phyloP scores from a whole-genome alignment of 2,888 invertebrate species.

The Salpingus planirostris region DNA sequence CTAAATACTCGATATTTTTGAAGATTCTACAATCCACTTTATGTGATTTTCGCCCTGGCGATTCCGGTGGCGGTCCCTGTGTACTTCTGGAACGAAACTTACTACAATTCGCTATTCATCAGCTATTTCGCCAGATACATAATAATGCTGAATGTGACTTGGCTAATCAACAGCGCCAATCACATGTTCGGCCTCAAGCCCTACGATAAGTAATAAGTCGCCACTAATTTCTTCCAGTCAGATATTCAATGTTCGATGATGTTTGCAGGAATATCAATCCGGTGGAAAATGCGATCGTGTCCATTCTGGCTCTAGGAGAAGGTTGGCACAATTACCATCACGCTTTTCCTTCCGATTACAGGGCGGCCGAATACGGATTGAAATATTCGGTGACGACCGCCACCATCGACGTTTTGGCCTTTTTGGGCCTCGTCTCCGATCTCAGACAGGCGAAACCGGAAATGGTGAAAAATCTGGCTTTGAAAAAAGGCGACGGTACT shows the following conservation, averaged over 20 bases:
- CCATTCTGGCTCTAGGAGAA: slow-evolving; percentile 52
- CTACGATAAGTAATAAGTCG: slow-evolving; percentile 54
- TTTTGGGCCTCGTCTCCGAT: slow-evolving; percentile 55
- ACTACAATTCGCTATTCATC: slow-evolving; percentile 51
- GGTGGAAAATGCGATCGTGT: slow-evolving; percentile 54
- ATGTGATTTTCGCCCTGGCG: slow-evolving; percentile 49
- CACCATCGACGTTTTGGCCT: slow-evolving; percentile 53
- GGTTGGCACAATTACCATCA: slow-evolving; percentile 78
- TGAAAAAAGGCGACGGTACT: slow-evolving; percentile 57
- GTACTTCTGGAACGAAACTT: slow-evolving; percentile 59
- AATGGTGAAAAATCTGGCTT: slow-evolving; percentile 49
- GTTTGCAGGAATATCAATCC: slow-evolving; percentile 50
- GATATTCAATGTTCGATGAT: background rate
- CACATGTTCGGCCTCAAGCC: slow-evolving; percentile 72
- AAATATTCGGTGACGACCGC: slow-evolving; percentile 51
- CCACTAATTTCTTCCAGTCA: background rate
- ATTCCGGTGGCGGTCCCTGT: slow-evolving; percentile 59
- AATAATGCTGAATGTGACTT: slow-evolving; percentile 61
- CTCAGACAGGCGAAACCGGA: slow-evolving; percentile 43
- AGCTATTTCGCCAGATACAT: slow-evolving; percentile 55
- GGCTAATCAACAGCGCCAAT: slow-evolving; percentile 75
- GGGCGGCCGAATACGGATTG: slow-evolving; percentile 49
- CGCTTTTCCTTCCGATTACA: slow-evolving; percentile 61
- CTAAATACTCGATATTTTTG: slow-evolving; percentile 1
- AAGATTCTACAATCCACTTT: slow-evolving; percentile 58